Evolutionary conservation across 1,140 invertebrate species (phyloP).

Genomic region (Drosophila ercepeae): DNA sequence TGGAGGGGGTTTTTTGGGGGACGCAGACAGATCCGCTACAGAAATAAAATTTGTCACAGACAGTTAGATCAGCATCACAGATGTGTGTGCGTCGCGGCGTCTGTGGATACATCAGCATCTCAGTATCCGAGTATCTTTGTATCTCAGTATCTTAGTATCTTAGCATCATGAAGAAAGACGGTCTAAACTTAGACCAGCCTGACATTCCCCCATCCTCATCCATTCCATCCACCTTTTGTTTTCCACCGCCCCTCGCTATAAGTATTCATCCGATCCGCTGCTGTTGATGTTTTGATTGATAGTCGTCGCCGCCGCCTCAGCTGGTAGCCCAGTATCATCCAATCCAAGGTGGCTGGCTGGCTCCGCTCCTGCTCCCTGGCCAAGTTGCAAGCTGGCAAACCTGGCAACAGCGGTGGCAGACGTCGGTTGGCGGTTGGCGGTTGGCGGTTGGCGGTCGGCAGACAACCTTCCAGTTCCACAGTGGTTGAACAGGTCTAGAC

Average conservation of each 20-base stretch:
- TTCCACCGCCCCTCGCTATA: neutral
- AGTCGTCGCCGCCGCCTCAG: conserved; percentile 45
- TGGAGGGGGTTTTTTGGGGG: conserved; percentile 21
- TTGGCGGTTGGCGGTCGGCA: no score
- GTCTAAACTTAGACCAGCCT: conserved; percentile 47
- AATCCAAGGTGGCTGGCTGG: conserved; percentile 54
- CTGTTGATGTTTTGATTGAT: conserved; percentile 78
- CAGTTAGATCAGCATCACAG: conserved; percentile 71
- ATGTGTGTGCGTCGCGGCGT: conserved; percentile 28
- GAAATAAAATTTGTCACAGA: conserved; percentile 81
- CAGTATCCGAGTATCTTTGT: conserved; percentile 40
- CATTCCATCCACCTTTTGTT: conserved; percentile 1
- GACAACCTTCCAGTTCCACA: conserved; percentile 42
- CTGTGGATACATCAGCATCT: conserved; percentile 37
- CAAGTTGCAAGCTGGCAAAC: conserved; percentile 10
- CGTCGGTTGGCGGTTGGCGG: neutral
- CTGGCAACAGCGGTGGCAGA: conserved; percentile 39
- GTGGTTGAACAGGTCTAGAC: conserved; percentile 55
- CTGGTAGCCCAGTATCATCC: conserved; percentile 18
- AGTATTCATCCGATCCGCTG: conserved; percentile 15
- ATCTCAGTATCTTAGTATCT: no score
- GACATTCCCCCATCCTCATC: neutral
- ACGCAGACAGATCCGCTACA: conserved; percentile 71
- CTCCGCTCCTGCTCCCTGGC: neutral
- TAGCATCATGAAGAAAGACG: conserved; percentile 54